Percentiles rank a stretch among this genome's conserved stretches.
These are phyloP conservation scores for Rhea pennata DNA, from an alignment of 2,113 vertebrate genomes.

Conservation along the genomic window DNA sequence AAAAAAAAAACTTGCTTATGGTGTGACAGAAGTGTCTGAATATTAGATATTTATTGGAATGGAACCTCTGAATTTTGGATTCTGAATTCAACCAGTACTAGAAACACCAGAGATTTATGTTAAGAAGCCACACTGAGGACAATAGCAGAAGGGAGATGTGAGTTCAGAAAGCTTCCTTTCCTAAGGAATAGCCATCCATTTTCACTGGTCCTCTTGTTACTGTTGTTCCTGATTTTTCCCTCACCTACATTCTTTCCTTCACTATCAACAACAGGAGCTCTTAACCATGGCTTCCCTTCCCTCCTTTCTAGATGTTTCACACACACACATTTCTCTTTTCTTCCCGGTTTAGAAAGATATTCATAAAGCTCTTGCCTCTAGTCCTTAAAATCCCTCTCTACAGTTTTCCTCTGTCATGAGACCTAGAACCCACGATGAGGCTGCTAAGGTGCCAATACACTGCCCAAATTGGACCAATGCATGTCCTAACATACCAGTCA, in stretches of 20 bases:
- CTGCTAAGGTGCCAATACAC: background rate
- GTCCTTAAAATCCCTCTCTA: background rate
- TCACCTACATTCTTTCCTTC: background rate
- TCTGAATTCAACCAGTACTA: background rate
- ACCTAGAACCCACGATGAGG: background rate
- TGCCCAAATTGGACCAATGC: background rate
- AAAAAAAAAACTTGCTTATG: background rate
- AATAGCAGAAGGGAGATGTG: background rate
- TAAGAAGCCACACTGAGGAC: background rate
- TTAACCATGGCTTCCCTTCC: background rate
- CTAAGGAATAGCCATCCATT: background rate
- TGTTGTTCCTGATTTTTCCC: background rate
- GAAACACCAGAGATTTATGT: background rate
- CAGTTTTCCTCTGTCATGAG: background rate
- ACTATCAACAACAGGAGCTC: background rate
- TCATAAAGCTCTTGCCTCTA: background rate
- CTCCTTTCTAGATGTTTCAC: background rate
- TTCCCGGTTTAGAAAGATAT: background rate
- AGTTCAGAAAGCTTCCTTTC: background rate
- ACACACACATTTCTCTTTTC: background rate
- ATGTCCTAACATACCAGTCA: accelerated
- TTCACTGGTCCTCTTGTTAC: background rate
- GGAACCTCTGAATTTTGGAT: background rate
- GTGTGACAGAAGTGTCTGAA: conserved; percentile 6
- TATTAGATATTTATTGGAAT: background rate